Evolutionary conservation across 2,888 invertebrate species (phyloP).

Genomic region (Leptinotarsa haldemani): DNA sequence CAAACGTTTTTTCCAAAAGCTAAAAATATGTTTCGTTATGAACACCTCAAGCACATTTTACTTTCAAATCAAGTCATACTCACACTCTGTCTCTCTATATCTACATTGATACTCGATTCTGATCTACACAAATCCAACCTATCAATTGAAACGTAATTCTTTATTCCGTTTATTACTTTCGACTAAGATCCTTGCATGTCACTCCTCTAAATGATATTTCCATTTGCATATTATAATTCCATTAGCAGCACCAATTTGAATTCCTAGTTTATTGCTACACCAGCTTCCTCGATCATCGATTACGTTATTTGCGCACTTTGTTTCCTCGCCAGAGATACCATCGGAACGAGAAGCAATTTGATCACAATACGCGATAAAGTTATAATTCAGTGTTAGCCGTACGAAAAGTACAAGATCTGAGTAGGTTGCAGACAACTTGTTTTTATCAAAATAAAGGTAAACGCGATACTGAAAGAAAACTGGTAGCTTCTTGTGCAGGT

Average conservation of each 20-base stretch:
- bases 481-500: conserved; percentile 57
- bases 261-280: neutral
- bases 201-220: neutral
- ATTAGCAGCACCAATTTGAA: conserved; percentile 6
- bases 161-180: no score
- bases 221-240: conserved; percentile 5
- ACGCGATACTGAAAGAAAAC: conserved; percentile 40
- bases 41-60: no score
- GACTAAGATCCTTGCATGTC: neutral
- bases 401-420: conserved; percentile 22
- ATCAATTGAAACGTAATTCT: no score
- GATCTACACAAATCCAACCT: no score
- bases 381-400: conserved; percentile 19
- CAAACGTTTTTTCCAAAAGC: no score
- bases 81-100: no score
- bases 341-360: conserved; percentile 18
- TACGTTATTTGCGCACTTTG: conserved; percentile 13
- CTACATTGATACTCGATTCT: no score
- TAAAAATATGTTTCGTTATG: no score
- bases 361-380: conserved; percentile 14
- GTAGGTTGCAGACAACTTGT: conserved; percentile 23
- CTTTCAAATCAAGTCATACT: no score
- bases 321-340: conserved; percentile 12
- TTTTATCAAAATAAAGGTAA: conserved; percentile 27
- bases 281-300: conserved; percentile 8